phyloP scores from a whole-genome alignment of 1,140 invertebrate species.

The Eufriesea mexicana region DNA sequence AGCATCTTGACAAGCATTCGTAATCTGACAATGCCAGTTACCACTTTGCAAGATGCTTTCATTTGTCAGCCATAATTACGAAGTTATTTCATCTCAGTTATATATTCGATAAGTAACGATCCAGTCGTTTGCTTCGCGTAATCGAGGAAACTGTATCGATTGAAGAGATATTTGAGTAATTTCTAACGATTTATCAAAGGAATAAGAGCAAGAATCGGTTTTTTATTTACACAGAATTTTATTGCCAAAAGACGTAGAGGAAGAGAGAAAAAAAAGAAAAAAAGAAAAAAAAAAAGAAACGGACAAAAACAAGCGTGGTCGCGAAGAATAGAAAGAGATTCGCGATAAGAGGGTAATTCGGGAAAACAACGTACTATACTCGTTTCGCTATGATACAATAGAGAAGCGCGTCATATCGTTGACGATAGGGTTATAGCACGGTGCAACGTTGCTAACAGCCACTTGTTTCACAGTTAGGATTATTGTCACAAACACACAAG shows the following conservation, averaged over 20 bases:
- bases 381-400: slow-evolving; percentile 7
- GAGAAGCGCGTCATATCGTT: not conserved
- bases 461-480: slow-evolving; percentile 30
- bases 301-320: not conserved
- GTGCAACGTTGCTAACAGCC: slow-evolving; percentile 17
- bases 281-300: no score
- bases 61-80: slow-evolving; percentile 30
- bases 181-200: not conserved
- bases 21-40: slow-evolving; percentile 28
- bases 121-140: not conserved
- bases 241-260: not conserved
- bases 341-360: not conserved
- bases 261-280: not conserved
- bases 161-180: not conserved
- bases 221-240: not conserved
- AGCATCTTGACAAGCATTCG: slow-evolving; percentile 18
- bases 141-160: not conserved
- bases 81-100: slow-evolving; percentile 9
- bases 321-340: not conserved
- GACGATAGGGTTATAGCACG: slow-evolving; percentile 8
- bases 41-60: slow-evolving; percentile 31
- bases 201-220: not conserved
- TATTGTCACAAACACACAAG: slow-evolving; percentile 12
- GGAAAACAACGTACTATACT: not conserved
- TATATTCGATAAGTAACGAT: not conserved